Conservation (phyloP, 2,113 vertebrate genomes). For the Varanus salvator region DNA sequence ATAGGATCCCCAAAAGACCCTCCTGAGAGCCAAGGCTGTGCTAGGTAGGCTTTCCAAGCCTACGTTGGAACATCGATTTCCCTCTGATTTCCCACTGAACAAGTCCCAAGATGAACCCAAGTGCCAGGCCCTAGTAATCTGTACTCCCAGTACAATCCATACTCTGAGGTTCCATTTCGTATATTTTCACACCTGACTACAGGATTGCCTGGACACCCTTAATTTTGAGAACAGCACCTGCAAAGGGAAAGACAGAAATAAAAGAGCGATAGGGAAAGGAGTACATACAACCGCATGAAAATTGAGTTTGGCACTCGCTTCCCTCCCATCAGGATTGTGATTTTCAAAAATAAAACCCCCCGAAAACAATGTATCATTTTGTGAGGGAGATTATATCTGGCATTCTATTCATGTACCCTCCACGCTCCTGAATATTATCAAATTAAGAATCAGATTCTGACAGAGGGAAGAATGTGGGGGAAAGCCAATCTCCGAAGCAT, state of each 20-base stretch:
- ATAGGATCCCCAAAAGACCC: too few relatives aligned
- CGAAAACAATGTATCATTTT: not conserved
- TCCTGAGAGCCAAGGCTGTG: not conserved
- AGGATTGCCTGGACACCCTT: not conserved
- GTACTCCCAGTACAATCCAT: too few relatives aligned
- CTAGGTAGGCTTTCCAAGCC: not conserved
- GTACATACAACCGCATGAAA: not conserved
- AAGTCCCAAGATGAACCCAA: not conserved
- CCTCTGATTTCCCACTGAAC: too few relatives aligned
- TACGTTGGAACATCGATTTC: too few relatives aligned
- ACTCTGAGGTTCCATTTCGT: accelerated
- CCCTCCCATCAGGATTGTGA: not conserved
- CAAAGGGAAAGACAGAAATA: accelerated
- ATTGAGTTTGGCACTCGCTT: not conserved
- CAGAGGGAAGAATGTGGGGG: not conserved
- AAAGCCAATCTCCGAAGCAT: slow-evolving; percentile 28
- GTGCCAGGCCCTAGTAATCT: too few relatives aligned
- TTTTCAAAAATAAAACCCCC: not conserved
- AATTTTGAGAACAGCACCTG: not conserved
- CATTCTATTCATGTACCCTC: not conserved
- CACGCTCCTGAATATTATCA: not conserved
- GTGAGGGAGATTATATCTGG: not conserved
- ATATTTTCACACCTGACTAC: not conserved
- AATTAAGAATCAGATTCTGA: slow-evolving; percentile 25
- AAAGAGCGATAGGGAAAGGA: not conserved